Percentiles rank a stretch among this genome's conserved stretches.
These are phyloP conservation scores for Zeuzera pyrina DNA, from an alignment of 2,888 invertebrate species.

Conservation along the genomic window DNA sequence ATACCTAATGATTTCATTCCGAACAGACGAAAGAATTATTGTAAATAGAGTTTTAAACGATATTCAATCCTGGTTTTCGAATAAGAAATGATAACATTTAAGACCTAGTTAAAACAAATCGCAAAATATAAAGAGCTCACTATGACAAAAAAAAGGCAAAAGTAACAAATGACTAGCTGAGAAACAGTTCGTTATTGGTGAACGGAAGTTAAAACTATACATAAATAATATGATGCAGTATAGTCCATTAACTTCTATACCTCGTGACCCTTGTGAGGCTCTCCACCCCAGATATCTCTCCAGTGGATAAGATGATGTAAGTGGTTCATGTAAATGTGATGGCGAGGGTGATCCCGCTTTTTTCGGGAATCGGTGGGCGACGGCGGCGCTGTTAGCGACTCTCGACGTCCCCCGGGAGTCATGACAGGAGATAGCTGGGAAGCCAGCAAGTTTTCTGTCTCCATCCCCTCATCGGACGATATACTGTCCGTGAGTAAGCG, in stretches of 20 bases:
- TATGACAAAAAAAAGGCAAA: no score
- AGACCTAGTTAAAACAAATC: no score
- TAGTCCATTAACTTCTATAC: conserved; percentile 28
- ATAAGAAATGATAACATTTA: no score
- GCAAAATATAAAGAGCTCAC: no score
- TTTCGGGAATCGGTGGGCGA: conserved; percentile 64
- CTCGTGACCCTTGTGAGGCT: conserved; percentile 59
- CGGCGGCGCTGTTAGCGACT: conserved; percentile 63
- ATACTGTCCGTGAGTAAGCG: conserved; percentile 55
- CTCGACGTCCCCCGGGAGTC: conserved; percentile 41
- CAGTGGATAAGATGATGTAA: conserved; percentile 63
- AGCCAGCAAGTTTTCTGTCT: conserved; percentile 51
- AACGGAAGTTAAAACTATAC: no score
- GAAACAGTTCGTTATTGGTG: no score
- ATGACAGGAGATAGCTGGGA: conserved; percentile 40
- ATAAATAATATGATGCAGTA: no score
- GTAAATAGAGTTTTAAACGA: no score
- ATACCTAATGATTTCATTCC: no score
- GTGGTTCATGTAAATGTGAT: conserved; percentile 61
- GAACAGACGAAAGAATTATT: no score
- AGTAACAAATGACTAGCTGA: no score
- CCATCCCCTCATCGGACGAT: conserved; percentile 61
- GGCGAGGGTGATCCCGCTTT: conserved; percentile 46
- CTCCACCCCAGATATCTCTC: conserved; percentile 65
- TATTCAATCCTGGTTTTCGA: no score